Conservation (phyloP, 2,797 vertebrate genomes). For the Etheostoma perlongum region DNA sequence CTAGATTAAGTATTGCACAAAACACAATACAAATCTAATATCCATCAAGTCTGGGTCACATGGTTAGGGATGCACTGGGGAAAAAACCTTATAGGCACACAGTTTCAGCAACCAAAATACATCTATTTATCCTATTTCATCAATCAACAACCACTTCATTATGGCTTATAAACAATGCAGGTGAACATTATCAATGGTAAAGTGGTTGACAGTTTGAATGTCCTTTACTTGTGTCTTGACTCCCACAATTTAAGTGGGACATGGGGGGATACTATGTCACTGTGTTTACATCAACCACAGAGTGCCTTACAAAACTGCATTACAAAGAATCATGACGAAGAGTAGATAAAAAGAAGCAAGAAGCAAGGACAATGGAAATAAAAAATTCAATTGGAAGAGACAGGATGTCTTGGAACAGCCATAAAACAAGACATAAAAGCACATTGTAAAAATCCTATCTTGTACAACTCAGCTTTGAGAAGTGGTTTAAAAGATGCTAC, state of each 20-base stretch:
- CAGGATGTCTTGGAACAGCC: slow-evolving; percentile 16
- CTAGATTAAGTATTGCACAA: slow-evolving; percentile 42
- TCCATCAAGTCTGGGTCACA: slow-evolving; percentile 27
- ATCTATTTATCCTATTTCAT: not conserved
- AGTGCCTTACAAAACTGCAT: slow-evolving; percentile 19
- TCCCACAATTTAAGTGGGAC: slow-evolving; percentile 33
- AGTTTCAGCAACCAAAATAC: not conserved
- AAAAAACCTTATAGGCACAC: slow-evolving; percentile 6
- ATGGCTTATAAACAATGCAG: slow-evolving; percentile 7
- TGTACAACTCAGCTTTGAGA: slow-evolving; percentile 32
- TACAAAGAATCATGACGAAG: not conserved
- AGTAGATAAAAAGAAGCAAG: slow-evolving; percentile 26
- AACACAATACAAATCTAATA: slow-evolving; percentile 47
- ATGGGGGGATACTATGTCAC: slow-evolving; percentile 41
- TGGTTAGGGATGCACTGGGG: slow-evolving; percentile 2
- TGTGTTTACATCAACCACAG: slow-evolving; percentile 37
- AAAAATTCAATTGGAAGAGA: slow-evolving; percentile 22
- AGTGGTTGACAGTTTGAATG: slow-evolving; percentile 26
- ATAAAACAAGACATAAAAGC: slow-evolving; percentile 46
- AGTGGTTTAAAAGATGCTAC: slow-evolving; percentile 44
- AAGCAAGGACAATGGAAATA: slow-evolving; percentile 33
- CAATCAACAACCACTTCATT: slow-evolving; percentile 1
- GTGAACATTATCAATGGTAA: slow-evolving; percentile 11
- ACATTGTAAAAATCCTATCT: slow-evolving; percentile 43
- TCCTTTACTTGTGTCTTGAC: slow-evolving; percentile 12